Evolutionary conservation across 64 coral and sea anemone genomes (phyloP).

Genomic region (Stylophora pistillata): DNA sequence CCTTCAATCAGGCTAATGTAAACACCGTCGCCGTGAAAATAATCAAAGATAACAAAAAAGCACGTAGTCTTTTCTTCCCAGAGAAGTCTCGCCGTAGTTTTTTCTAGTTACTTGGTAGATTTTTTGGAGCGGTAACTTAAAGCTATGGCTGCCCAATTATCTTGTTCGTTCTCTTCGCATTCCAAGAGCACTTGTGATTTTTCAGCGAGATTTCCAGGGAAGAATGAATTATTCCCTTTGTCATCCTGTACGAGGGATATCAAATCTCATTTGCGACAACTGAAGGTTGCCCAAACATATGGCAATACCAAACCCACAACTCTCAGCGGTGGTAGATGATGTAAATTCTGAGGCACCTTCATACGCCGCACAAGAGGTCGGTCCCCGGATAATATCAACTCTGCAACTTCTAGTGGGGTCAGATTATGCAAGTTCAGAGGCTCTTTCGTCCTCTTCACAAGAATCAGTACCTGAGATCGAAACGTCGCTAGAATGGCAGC

Average conservation of each 20-base stretch:
- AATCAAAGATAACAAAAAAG: neutral
- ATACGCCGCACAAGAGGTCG: constrained; percentile 17
- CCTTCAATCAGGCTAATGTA: too few relatives aligned
- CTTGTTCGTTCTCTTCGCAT: constrained; percentile 13
- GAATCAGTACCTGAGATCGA: neutral
- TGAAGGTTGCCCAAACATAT: constrained; percentile 32
- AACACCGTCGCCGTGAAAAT: too few relatives aligned
- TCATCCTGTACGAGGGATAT: constrained; percentile 11
- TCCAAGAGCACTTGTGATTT: neutral
- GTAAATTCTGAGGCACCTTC: constrained; percentile 25
- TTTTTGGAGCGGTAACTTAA: constrained; percentile 6
- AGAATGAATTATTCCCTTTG: constrained; percentile 20
- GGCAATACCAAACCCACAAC: constrained; percentile 20
- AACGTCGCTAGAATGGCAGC: constrained; percentile 10
- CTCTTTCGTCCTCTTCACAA: constrained; percentile 1
- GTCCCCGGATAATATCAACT: constrained; percentile 6
- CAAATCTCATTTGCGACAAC: constrained; percentile 15
- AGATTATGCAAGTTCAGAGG: constrained; percentile 17
- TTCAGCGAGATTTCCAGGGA: constrained; percentile 16
- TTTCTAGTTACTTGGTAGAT: neutral
- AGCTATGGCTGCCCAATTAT: constrained; percentile 13
- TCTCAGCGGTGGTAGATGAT: neutral
- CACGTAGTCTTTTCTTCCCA: constrained; percentile 4
- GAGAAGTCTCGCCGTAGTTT: neutral
- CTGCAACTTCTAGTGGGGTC: constrained; percentile 16